Conservation (phyloP, 2,113 vertebrate genomes). For the Tautogolabrus adspersus region DNA sequence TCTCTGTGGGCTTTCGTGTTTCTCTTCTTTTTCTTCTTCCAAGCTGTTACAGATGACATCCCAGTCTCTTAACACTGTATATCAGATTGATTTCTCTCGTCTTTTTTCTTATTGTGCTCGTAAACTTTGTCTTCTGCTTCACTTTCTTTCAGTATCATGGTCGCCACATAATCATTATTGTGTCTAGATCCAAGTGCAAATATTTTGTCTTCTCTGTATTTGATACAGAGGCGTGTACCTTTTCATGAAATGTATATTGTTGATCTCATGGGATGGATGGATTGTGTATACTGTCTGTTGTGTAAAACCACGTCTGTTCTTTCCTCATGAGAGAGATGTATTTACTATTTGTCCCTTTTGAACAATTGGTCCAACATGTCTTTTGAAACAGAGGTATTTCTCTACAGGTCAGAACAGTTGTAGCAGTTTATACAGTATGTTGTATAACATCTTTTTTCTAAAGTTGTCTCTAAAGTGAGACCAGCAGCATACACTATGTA, state of each 20-base stretch:
- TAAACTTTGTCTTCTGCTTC: conserved; percentile 62
- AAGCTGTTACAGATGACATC: conserved; percentile 63
- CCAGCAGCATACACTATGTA: conserved; percentile 79
- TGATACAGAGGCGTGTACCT: conserved; percentile 72
- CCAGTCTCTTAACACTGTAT: conserved; percentile 74
- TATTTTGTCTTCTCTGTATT: conserved; percentile 78
- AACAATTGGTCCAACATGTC: conserved; percentile 76
- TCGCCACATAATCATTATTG: conserved; percentile 69
- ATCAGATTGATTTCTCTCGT: conserved; percentile 63
- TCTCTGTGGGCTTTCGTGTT: conserved; percentile 57
- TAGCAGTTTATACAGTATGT: conserved; percentile 82
- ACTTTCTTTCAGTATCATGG: conserved; percentile 65
- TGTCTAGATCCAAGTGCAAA: conserved; percentile 75
- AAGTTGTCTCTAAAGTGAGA: conserved; percentile 68
- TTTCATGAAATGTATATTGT: conserved; percentile 75
- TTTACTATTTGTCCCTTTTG: conserved; percentile 75
- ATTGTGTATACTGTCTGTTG: conserved; percentile 65
- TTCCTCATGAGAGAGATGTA: conserved; percentile 64
- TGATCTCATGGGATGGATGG: conserved; percentile 60
- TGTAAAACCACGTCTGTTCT: conserved; percentile 61
- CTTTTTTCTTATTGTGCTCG: conserved; percentile 64
- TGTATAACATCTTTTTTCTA: conserved; percentile 77
- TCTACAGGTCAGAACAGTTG: conserved; percentile 76
- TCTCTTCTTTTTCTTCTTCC: conserved; percentile 50
- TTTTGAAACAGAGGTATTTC: conserved; percentile 80